Evolutionary conservation across 2,113 vertebrate species (phyloP).

Genomic region (Loxodonta africana): DNA sequence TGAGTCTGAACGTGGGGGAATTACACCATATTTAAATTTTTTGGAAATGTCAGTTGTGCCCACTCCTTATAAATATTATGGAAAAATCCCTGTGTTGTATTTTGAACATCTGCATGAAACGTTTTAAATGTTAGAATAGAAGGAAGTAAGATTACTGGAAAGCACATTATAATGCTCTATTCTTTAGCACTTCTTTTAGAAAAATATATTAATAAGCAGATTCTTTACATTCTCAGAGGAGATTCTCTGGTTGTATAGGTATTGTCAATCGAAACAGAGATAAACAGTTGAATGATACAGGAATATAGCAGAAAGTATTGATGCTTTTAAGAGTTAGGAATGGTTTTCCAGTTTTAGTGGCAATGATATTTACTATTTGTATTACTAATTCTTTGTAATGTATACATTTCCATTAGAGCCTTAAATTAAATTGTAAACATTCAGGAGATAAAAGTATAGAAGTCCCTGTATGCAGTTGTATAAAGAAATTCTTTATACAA

Average conservation of each 20-base stretch:
- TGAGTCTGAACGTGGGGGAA: neutral
- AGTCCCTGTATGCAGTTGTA: neutral
- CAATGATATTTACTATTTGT: neutral
- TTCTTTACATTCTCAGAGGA: neutral
- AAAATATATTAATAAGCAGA: neutral
- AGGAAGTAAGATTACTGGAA: neutral
- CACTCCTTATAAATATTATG: neutral
- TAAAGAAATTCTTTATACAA: neutral
- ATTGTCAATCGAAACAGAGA: neutral
- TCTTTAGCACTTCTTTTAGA: neutral
- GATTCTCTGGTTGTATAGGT: neutral
- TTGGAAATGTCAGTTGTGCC: neutral
- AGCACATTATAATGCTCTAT: neutral
- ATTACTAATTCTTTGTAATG: neutral
- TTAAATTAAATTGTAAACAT: neutral
- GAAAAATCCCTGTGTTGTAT: neutral
- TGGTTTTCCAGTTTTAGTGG: conserved; percentile 1
- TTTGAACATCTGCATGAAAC: conserved; percentile 17
- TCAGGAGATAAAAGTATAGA: neutral
- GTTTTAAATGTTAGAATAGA: neutral
- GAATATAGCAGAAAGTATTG: neutral
- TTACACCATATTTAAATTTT: neutral
- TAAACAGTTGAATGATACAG: neutral
- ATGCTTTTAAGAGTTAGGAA: neutral
- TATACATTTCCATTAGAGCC: neutral